phyloP scores from a whole-genome alignment of 2,113 vertebrate genomes.

The Alaudala cheleensis region DNA sequence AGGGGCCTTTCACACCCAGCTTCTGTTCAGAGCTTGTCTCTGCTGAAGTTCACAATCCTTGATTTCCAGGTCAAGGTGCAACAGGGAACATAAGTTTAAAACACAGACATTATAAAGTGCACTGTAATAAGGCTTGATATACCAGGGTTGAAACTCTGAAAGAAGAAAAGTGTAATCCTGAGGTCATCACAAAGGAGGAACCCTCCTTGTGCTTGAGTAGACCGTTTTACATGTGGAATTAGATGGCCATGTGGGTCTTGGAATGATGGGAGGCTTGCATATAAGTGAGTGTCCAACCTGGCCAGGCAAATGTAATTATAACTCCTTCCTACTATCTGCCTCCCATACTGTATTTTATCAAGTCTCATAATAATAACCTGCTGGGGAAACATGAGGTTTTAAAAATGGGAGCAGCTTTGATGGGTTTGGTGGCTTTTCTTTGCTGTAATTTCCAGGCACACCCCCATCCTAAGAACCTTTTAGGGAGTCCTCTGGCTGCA shows the following conservation, averaged over 20 bases:
- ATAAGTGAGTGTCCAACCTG: background rate
- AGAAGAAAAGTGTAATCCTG: background rate
- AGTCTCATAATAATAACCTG: background rate
- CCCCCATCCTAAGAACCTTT: background rate
- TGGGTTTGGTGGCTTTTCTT: background rate
- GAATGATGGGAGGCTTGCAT: background rate
- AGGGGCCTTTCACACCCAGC: background rate
- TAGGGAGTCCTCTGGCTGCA: background rate
- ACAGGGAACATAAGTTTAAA: background rate
- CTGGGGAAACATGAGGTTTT: background rate
- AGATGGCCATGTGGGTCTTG: background rate
- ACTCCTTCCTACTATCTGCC: background rate
- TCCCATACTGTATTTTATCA: background rate
- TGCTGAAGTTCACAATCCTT: background rate
- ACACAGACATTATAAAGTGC: background rate
- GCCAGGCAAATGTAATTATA: background rate
- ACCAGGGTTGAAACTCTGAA: background rate
- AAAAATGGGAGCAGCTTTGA: background rate
- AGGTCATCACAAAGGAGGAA: background rate
- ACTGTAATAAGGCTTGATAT: background rate
- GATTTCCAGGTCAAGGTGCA: background rate
- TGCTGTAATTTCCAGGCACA: background rate
- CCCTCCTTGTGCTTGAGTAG: background rate
- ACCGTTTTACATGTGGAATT: background rate
- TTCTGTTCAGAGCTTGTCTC: background rate